Evolutionary conservation across 2,888 invertebrate species (phyloP), one percentile per base, ranked within the genome.

Genomic region (Idaea straminata): DNA sequence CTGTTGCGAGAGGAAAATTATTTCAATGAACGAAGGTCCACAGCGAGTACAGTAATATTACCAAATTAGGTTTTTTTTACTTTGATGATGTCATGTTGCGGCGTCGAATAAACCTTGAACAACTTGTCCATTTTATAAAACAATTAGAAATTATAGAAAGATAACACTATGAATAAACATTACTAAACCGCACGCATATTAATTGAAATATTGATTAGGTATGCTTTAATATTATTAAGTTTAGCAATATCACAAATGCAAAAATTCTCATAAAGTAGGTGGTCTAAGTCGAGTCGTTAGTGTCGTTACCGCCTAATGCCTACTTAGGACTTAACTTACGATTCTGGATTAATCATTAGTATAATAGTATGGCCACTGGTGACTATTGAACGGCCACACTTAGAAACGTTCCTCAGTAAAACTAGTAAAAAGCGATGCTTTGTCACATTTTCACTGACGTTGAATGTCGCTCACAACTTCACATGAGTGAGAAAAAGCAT

Each of bases 1-100:
- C 47, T 47, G 4, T 36, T 36, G 36, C 36, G 10, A 36, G 62
- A 62, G 57, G 62, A 62, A 64, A 61, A 64, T 35, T 35, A 13
- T 36, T 64, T 64, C 58, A 35, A 61, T 16, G 16, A 47, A 47
- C 13, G 10, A 47, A 47, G 47, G 47, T 47, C 47, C 13, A 13
- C 47, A 47, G 47, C 13, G 47, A 36, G 36, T 36, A 36, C 36
- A 36, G 36, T 36, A 36, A 36, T 47, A 47, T 47, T 47, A 13
- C 13, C 47, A 47, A 47, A 47, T 47, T 47, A 47, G 13, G 13
- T 10, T 5, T 3, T 25, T 38, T 47, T 47, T 47, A 47, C 10
- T 36, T 10, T 5, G 13, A 13, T 47, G 47, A 47, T 10, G 47
- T 47, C 47, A 47, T 10, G 47, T 7, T 47, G 47, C 47, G 47